Conservation (phyloP, 2,888 invertebrate species). For the Euclidia mi region DNA sequence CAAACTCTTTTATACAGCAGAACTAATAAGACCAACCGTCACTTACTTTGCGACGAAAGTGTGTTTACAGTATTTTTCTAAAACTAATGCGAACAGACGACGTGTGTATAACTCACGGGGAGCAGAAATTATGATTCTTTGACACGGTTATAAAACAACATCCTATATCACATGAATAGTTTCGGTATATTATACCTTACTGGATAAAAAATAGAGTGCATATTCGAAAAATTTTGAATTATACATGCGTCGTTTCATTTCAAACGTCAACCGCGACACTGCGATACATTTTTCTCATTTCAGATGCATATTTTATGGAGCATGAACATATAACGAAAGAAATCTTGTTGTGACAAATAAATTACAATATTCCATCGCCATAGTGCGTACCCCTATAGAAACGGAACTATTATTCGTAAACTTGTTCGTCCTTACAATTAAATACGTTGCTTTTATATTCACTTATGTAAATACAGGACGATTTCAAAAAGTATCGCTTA, state of each 20-base stretch:
- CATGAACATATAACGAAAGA: slow-evolving; percentile 85
- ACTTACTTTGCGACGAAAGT: slow-evolving; percentile 57
- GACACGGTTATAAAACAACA: slow-evolving; percentile 44
- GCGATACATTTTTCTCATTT: slow-evolving; percentile 89
- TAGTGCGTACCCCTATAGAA: slow-evolving; percentile 53
- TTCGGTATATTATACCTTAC: slow-evolving; percentile 52
- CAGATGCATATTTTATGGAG: slow-evolving; percentile 88
- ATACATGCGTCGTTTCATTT: slow-evolving; percentile 35
- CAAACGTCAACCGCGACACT: slow-evolving; percentile 66
- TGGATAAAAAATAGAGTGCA: slow-evolving; percentile 28
- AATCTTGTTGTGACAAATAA: slow-evolving; percentile 80
- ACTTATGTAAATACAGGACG: slow-evolving; percentile 39
- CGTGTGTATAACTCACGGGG: slow-evolving; percentile 77
- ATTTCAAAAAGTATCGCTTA: slow-evolving; percentile 13
- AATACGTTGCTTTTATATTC: slow-evolving; percentile 23
- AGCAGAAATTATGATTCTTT: slow-evolving; percentile 84
- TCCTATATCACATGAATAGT: slow-evolving; percentile 33
- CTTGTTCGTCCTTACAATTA: slow-evolving; percentile 46
- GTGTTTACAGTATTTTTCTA: slow-evolving; percentile 79
- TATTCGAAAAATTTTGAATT: slow-evolving; percentile 31
- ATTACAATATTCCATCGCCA: slow-evolving; percentile 75
- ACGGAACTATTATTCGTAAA: slow-evolving; percentile 51
- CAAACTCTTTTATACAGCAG: no score
- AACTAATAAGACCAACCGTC: no score
- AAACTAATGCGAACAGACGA: slow-evolving; percentile 84